phyloP scores from a whole-genome alignment of 2,797 vertebrate species.

The Molothrus ater region DNA sequence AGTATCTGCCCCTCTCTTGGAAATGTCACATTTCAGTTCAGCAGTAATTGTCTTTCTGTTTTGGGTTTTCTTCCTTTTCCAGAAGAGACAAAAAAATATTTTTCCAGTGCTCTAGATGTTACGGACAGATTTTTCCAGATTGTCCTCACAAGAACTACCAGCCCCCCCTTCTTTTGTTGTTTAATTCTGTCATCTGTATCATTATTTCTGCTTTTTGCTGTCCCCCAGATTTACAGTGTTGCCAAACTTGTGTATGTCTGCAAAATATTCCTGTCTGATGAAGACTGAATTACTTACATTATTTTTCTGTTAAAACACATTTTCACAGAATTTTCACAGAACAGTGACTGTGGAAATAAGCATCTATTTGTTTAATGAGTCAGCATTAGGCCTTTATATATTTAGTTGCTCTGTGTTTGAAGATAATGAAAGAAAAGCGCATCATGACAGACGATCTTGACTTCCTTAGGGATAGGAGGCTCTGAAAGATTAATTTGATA shows the following conservation, averaged over 20 bases:
- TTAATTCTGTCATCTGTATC: neutral
- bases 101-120: neutral
- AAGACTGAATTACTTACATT: neutral
- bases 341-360: neutral
- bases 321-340: neutral
- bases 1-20: neutral
- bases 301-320: neutral
- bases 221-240: neutral
- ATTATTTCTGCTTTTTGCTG: neutral
- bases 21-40: neutral
- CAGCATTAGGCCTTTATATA: neutral
- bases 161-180: neutral
- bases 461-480: neutral
- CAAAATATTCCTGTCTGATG: neutral
- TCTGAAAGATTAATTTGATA: conserved; percentile 14
- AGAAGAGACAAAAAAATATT: neutral
- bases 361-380: neutral
- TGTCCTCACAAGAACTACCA: neutral
- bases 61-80: neutral
- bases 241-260: neutral
- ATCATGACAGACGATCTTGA: neutral
- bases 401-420: neutral
- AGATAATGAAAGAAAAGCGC: neutral
- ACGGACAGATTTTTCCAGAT: neutral
- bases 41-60: neutral